Evolutionary conservation across 1,140 invertebrate species (phyloP).

Genomic region (Polyergus mexicanus): DNA sequence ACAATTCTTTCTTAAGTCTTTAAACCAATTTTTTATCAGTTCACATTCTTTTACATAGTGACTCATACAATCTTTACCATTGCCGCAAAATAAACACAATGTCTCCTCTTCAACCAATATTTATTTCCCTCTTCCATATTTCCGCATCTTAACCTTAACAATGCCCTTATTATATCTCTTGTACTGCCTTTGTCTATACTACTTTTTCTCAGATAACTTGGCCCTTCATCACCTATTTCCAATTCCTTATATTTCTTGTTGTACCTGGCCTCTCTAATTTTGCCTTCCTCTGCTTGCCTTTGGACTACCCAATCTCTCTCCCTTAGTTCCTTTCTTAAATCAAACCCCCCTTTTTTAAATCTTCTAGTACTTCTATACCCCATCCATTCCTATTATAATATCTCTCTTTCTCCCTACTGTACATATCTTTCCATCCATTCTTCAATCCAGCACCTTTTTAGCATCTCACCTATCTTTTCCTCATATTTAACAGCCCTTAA

Average conservation of each 20-base stretch:
- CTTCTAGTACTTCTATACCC: background rate
- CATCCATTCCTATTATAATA: background rate
- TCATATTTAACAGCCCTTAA: conserved; percentile 4
- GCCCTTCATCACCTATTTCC: too few species aligned
- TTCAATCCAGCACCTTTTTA: background rate
- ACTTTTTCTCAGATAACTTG: background rate
- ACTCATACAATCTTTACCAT: too few species aligned
- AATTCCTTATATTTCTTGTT: conserved; percentile 4
- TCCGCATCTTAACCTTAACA: background rate
- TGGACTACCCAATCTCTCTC: background rate
- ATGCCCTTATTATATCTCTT: background rate
- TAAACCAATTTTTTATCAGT: too few species aligned
- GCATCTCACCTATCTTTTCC: background rate
- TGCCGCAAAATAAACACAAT: conserved; percentile 22
- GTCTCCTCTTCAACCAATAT: background rate
- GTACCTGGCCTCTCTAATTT: background rate
- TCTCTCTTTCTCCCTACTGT: background rate
- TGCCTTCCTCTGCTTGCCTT: background rate
- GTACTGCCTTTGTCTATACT: background rate
- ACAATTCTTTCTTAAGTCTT: too few species aligned
- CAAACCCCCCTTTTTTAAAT: background rate
- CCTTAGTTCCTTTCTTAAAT: background rate
- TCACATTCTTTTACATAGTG: too few species aligned
- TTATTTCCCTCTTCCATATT: background rate
- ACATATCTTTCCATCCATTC: background rate